Conservation (phyloP, 2,888 invertebrate genomes). For the Heteromyza rotundicornis region DNA sequence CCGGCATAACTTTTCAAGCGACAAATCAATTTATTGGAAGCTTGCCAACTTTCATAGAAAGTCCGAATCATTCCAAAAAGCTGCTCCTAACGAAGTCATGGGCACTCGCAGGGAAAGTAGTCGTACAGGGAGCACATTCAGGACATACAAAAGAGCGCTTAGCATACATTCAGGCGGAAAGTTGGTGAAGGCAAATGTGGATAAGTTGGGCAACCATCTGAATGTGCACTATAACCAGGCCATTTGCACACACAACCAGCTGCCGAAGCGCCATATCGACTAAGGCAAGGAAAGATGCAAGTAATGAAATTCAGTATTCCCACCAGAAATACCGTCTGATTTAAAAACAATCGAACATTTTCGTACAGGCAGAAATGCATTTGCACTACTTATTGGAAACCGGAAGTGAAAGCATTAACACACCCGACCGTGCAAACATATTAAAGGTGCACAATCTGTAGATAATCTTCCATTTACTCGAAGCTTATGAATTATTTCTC, state of each 20-base stretch:
- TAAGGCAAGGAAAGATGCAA: slow-evolving; percentile 8
- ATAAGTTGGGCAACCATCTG: neutral
- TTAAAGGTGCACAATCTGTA: neutral
- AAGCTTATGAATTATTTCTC: no score
- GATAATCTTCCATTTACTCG: no score
- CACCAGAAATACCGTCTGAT: neutral
- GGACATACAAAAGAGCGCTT: neutral
- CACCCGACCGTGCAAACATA: slow-evolving; percentile 16
- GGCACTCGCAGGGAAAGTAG: no score
- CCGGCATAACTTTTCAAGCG: slow-evolving; percentile 40
- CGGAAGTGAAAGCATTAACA: slow-evolving; percentile 21
- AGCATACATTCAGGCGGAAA: slow-evolving; percentile 3
- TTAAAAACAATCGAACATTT: slow-evolving; percentile 10
- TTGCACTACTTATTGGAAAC: neutral
- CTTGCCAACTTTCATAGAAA: slow-evolving; percentile 31
- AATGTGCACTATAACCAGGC: no score
- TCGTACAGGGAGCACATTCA: slow-evolving; percentile 11
- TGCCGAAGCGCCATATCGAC: neutral
- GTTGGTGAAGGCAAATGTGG: neutral
- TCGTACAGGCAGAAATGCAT: neutral
- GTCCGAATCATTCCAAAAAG: slow-evolving; percentile 16
- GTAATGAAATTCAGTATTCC: neutral
- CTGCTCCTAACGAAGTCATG: slow-evolving; percentile 23
- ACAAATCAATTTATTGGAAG: slow-evolving; percentile 48
- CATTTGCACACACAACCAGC: no score